Evolutionary conservation across 1,140 invertebrate genomes (phyloP), one percentile per base, ranked within the genome.

Genomic region (Pseudomyrmex dendroicus): DNA sequence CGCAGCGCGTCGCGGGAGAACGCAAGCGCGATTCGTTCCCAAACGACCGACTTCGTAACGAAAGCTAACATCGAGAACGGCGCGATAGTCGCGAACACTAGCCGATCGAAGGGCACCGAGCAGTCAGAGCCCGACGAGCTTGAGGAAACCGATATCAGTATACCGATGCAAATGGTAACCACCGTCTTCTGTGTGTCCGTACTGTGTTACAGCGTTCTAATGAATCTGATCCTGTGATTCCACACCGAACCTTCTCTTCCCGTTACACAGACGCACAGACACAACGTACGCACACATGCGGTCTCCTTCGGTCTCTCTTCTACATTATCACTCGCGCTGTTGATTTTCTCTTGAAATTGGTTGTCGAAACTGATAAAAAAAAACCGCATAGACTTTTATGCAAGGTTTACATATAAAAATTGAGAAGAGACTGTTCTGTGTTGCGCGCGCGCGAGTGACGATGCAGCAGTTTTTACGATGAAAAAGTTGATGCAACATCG

Each of bases 171-270:
- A 93, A 94, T 94, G 93, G 93, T 94, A 93, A 94, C 94, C 89
- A 94, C 93, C 91, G 92, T 93, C 88, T 91, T 94, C 90, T 94
- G 94, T 93, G 91, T 94, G 90, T 94, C 93, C 89, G 93, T 94
- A 91, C 90, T 94, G 90, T 94, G 92, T 94, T 94, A 94, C 89
- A 93, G 93, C 92, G 91, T 94, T 90, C 90, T 94, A 91, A 94
- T 91, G 84, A 93, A 93, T 92, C 90, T 94, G 72, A 92, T 94
- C 88, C 89, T 93, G 85, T 94, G 91, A 94, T 72, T 72, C 77
- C 56, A 13, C 48, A n/a, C 48, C 20, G 50, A 70, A 44, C n/a
- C 67, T 10, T 77, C n/a, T 50, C 1, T 22, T 7, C 35, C 35
- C 46, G 8, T 64, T 54, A 66, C 46, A 63, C 48, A 66, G 35